Evolutionary conservation across 2,888 invertebrate species (phyloP).

Genomic region (Melanostoma mellinum): DNA sequence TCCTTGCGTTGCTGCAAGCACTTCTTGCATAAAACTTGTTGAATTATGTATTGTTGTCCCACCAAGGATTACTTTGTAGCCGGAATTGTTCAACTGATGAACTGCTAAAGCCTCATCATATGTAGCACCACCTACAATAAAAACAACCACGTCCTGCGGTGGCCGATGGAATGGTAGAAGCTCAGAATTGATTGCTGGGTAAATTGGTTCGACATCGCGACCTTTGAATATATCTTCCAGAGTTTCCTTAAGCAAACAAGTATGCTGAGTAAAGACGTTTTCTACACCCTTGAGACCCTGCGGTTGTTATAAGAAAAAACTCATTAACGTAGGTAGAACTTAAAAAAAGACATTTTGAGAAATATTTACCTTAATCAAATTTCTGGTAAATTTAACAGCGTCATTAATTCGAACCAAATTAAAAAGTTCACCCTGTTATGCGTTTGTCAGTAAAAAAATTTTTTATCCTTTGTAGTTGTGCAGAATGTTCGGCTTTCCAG

Average conservation of each 20-base stretch:
- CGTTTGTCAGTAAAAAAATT: constrained; percentile 89
- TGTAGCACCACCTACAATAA: constrained; percentile 97
- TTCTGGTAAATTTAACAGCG: constrained; percentile 88
- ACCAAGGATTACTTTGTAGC: constrained; percentile 91
- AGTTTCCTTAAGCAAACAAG: constrained; percentile 94
- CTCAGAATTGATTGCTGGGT: constrained; percentile 91
- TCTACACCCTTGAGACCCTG: constrained; percentile 96
- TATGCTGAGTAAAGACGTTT: constrained; percentile 99
- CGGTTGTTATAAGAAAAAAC: background rate
- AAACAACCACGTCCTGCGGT: constrained; percentile 96
- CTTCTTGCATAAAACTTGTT: constrained; percentile 89
- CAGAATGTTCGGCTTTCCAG: constrained; percentile 92
- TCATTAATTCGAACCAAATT: constrained; percentile 96
- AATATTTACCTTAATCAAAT: constrained; percentile 78
- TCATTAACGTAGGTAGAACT: background rate
- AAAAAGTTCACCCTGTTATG: constrained; percentile 90
- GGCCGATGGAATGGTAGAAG: constrained; percentile 84
- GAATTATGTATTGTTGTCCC: constrained; percentile 97
- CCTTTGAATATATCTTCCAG: constrained; percentile 95
- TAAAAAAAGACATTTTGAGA: background rate
- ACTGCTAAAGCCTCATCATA: constrained; percentile 97
- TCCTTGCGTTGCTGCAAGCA: constrained; percentile 86
- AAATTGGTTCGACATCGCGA: constrained; percentile 91
- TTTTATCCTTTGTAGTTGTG: constrained; percentile 90
- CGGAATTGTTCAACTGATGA: constrained; percentile 89